Base-by-base conservation (phyloP, 1,140 invertebrate species). In the Leguminivora glycinivorella region DNA sequence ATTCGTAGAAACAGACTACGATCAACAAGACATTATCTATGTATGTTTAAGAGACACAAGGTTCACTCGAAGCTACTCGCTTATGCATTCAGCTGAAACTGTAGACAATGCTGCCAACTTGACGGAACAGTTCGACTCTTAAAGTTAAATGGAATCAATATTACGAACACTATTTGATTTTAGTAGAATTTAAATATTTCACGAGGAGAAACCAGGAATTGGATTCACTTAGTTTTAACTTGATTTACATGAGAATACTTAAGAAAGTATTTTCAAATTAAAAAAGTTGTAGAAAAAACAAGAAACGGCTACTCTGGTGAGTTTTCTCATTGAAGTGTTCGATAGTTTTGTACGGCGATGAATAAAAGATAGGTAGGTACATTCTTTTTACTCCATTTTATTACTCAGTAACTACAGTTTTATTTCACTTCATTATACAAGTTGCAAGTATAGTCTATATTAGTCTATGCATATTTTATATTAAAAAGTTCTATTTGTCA, bases 71-170 rank as follows among this genome's bases (percentile, higher is more conserved):
- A 63, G 19, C 58, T 63, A 29, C 17, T 63, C n/a, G 25, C 26
- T 63, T 29, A 63, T 63, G 26, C 58, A 63, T 63, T 63, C 58
- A n/a, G 58, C 26, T 34, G 25, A 63, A 52, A 63, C 58, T 63
- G 25, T 58, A 63, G 25, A 63, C 58, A 29, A 63, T 29, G 58
- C 25, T 63, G 17, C 58, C 58, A 63, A 63, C 58, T 63, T 63
- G 31, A 63, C 58, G 10, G 58, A 63, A 63, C 26, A 31, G 58
- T 63, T 63, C 17, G 58, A 29, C 26, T 63, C 14, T 63, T 34
- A 63, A 63, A 63, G 58, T 63, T 63, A 63, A 63, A 63, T 63
- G 58, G 58, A 63, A 63, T 63, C 26, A 63, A 63, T 26, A n/a
- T n/a, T n/a, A 26, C 25, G 56, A 58, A 58, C 56, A 63, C 58